Conservation (phyloP, 2,888 invertebrate genomes). For the Dexiosoma caninum region DNA sequence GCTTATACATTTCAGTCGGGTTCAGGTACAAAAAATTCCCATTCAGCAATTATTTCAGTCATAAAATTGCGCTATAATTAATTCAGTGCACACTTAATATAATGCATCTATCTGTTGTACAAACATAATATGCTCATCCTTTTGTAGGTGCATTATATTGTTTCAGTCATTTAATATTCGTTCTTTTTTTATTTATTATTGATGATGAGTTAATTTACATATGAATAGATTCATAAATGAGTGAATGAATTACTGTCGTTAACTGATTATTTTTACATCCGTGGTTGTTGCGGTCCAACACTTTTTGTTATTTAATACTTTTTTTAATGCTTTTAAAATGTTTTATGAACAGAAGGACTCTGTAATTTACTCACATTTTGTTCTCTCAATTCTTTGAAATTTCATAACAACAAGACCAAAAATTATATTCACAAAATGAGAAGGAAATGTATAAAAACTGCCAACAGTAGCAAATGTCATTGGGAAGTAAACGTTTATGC, state of each 20-base stretch:
- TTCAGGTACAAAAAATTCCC: too few species aligned
- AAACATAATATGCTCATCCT: neutral
- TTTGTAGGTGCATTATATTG: neutral
- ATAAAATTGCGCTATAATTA: too few species aligned
- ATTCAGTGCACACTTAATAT: too few species aligned
- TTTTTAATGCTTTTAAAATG: constrained; percentile 4
- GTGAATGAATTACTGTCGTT: constrained; percentile 46
- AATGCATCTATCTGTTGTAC: neutral
- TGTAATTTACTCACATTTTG: neutral
- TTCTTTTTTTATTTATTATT: neutral
- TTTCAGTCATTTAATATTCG: constrained; percentile 18
- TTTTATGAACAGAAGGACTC: constrained; percentile 8
- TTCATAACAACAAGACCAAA: constrained; percentile 24
- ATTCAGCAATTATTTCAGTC: too few species aligned
- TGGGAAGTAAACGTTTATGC: constrained; percentile 62
- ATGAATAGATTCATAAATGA: constrained; percentile 58
- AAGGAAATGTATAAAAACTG: neutral
- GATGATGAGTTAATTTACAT: constrained; percentile 57
- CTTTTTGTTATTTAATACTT: constrained; percentile 24
- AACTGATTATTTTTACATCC: constrained; percentile 55
- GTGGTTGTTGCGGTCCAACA: constrained; percentile 59
- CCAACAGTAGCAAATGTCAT: constrained; percentile 48
- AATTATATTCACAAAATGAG: constrained; percentile 5
- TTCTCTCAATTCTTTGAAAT: constrained; percentile 41
- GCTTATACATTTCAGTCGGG: too few species aligned